Conservation (phyloP, 2,113 vertebrate species). For the Stegastes partitus region DNA sequence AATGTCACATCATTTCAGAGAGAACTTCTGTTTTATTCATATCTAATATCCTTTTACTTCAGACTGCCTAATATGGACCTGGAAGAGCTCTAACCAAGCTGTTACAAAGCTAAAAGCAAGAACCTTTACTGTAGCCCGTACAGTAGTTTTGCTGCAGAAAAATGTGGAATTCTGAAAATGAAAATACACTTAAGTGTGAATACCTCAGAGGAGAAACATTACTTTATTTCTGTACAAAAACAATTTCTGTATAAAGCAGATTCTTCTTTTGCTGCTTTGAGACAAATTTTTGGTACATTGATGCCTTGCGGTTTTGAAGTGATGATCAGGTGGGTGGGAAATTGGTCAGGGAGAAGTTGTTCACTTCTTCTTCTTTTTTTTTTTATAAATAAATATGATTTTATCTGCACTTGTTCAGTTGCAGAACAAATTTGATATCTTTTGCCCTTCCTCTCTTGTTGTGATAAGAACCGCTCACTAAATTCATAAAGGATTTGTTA, state of each 20-base stretch:
- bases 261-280: conserved; percentile 1
- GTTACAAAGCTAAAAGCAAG: neutral
- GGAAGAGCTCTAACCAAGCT: conserved; percentile 25
- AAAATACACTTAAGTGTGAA: neutral
- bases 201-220: neutral
- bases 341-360: conserved; percentile 2
- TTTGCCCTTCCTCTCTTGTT: conserved; percentile 17
- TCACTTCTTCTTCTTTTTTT: neutral
- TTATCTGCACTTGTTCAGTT: conserved; percentile 22
- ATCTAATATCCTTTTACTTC: conserved; percentile 46
- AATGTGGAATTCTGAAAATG: neutral
- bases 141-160: conserved; percentile 21
- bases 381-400: neutral
- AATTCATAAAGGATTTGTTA: conserved; percentile 10
- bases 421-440: conserved; percentile 18
- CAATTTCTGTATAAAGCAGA: neutral
- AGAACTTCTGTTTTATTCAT: conserved; percentile 71
- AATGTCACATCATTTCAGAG: conserved; percentile 76
- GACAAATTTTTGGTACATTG: neutral
- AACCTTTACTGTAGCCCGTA: neutral
- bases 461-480: conserved; percentile 20
- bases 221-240: neutral
- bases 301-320: neutral
- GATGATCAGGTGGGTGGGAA: conserved; percentile 31
- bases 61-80: conserved; percentile 21